Evolutionary conservation across 35 echinoderm and acorn worm species (phyloP).

Genomic region (Ptychodera flava): DNA sequence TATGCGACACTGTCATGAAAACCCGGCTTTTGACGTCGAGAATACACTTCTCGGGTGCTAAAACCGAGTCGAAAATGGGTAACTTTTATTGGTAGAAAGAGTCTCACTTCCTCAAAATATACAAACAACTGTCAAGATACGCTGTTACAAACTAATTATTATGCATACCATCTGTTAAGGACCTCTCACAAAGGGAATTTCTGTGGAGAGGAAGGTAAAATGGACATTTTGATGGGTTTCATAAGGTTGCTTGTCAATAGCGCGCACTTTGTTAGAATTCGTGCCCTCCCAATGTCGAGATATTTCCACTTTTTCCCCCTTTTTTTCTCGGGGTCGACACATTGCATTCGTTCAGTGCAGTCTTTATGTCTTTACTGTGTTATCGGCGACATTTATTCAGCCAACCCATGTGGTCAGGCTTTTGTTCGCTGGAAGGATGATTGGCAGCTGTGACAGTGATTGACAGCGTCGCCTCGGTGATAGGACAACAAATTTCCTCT

Average conservation of each 20-base stretch:
- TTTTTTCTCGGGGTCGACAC: neutral
- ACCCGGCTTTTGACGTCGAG: no score
- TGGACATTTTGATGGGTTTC: neutral
- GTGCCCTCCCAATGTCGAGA: neutral
- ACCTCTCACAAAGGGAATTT: neutral
- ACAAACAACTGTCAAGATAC: neutral
- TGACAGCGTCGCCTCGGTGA: conserved; percentile 88
- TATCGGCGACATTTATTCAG: conserved; percentile 35
- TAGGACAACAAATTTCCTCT: conserved; percentile 92
- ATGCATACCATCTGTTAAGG: neutral
- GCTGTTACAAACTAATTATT: neutral
- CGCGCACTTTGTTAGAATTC: neutral
- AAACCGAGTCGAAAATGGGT: no score
- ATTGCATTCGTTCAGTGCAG: neutral
- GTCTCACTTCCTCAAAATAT: neutral
- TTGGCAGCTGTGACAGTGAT: conserved; percentile 95
- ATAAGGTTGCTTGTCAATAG: neutral
- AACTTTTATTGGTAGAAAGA: neutral
- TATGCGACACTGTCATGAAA: no score
- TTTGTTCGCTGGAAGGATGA: conserved; percentile 88
- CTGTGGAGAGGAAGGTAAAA: neutral
- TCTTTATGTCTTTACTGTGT: conserved; percentile 1
- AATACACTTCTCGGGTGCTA: no score
- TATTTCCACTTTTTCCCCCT: conserved; percentile 2
- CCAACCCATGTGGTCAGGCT: conserved; percentile 69